Evolutionary conservation across 2,888 invertebrate genomes (phyloP), one percentile per base, ranked within the genome.

Genomic region (Pogonocherus hispidulus): DNA sequence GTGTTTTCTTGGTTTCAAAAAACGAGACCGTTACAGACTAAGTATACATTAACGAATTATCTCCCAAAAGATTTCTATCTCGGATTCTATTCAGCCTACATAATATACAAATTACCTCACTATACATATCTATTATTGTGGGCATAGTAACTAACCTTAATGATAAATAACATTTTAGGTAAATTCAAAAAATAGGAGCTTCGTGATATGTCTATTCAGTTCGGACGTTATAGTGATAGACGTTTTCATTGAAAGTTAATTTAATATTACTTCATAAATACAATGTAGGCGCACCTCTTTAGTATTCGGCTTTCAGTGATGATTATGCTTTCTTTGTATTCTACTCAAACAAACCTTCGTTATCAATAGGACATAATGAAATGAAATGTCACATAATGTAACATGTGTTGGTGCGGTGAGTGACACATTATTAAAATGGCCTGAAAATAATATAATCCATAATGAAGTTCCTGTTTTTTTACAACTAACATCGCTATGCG

Each of bases 171-270:
- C 6, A 4, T 8, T 32, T 11, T 11, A 32, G 9, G 32, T 11
- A 11, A 32, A 32, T 2, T 32, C 8, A 32, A 32, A 32, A 32
- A 32, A 32, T 9, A 11, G 8, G 9, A 6, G 8, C 9, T 11
- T 32, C 32, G 9, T 9, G 32, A 32, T 32, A 32, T 41, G 14
- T 41, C 41, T 5, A 41, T n/a, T 41, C 16, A n/a, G n/a, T 16
- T n/a, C 27, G 41, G 14, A 41, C 14, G 16, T 14, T 5, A 41
- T 9, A 14, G n/a, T n/a, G 41, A 14, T 41, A 3, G 41, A 16
- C 41, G 41, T 41, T 41, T 41, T 41, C 14, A 41, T 41, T 41
- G 41, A 41, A 41, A 41, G 41, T n/a, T 41, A 41, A 41, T 41
- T 41, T 14, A 16, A 16, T 16, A 41, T 41, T 41, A 41, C 41